Base-by-base conservation (phyloP, 1,140 invertebrate species). In the Ostrea edulis region DNA sequence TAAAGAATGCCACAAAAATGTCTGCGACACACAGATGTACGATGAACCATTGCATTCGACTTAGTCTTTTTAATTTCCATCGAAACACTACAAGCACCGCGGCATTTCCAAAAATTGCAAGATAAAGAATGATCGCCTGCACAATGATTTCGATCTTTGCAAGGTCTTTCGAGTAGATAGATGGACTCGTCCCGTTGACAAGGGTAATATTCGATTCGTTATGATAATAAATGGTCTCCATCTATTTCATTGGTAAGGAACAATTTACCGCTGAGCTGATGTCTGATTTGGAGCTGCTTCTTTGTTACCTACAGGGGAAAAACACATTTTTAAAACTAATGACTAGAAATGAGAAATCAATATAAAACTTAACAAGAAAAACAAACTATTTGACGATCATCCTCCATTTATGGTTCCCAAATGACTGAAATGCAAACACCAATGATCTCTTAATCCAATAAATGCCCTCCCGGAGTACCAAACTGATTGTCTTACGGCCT, bases 31-130 rank as follows among this genome's bases (percentile, higher is more conserved):
- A 96, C 29, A 97, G 94, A 92, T 97, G 97, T 54, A 97, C 94
- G 71, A 97, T 97, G 92, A 97, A 97, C 93, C 97, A 96, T 92
- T 97, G 97, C 96, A 97, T 97, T 86, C 97, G 95, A 44, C 91
- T 92, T 12, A 96, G 96, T 71, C 97, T 95, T 92, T 96, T 96
- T 91, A 96, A 96, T 82, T 90, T 96, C 52, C 90, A 83, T 17
- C 88, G 85, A 17, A 96, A 92, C 11, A 95, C 94, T 0, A 95
- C 96, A 0, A 97, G 94, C n/a, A 97, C 96, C 9, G 96, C 95
- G 3, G 92, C 90, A 94, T 97, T 97, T 51, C 97, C 97, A 71
- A 96, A 91, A 4, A 97, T 90, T 0, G 97, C 97, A 52, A 97
- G 90, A 5, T 96, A 90, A 55, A 97, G 96, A 62, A 97, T 97